phyloP scores from a whole-genome alignment of 2,113 vertebrate species.

The Rhipidura dahli region DNA sequence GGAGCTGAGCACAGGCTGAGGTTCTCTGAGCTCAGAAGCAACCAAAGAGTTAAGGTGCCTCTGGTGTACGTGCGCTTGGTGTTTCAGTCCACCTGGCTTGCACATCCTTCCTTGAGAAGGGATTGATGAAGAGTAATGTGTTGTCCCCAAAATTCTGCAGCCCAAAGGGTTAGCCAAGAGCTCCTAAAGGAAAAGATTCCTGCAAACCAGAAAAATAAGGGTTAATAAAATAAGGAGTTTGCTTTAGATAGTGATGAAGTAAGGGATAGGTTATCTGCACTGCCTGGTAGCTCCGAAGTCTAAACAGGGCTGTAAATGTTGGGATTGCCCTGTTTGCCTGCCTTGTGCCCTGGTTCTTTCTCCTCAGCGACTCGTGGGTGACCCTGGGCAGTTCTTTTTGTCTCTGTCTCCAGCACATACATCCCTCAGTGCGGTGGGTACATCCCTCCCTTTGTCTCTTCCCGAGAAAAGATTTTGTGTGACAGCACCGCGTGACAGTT shows the following conservation, averaged over 20 bases:
- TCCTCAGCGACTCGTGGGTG: neutral
- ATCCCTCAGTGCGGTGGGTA: neutral
- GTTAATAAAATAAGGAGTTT: neutral
- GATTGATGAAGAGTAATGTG: neutral
- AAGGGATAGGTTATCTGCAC: neutral
- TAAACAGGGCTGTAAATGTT: neutral
- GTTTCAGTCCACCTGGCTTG: neutral
- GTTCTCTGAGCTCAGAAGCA: rapidly evolving
- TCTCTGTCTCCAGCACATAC: rapidly evolving
- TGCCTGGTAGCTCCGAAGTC: neutral
- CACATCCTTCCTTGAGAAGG: neutral
- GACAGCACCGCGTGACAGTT: neutral
- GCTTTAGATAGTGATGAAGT: neutral
- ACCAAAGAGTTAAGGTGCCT: neutral
- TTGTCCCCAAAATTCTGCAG: neutral
- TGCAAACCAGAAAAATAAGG: neutral
- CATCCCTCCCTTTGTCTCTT: neutral
- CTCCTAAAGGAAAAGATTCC: neutral
- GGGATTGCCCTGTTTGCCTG: neutral
- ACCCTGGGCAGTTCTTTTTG: neutral
- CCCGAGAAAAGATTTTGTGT: neutral
- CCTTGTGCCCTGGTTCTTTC: neutral
- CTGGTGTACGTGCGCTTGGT: rapidly evolving
- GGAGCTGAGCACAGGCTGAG: neutral
- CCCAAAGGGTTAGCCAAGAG: neutral